Conservation (phyloP, 1,140 invertebrate genomes). For the Lepidotrigona ventralis region DNA sequence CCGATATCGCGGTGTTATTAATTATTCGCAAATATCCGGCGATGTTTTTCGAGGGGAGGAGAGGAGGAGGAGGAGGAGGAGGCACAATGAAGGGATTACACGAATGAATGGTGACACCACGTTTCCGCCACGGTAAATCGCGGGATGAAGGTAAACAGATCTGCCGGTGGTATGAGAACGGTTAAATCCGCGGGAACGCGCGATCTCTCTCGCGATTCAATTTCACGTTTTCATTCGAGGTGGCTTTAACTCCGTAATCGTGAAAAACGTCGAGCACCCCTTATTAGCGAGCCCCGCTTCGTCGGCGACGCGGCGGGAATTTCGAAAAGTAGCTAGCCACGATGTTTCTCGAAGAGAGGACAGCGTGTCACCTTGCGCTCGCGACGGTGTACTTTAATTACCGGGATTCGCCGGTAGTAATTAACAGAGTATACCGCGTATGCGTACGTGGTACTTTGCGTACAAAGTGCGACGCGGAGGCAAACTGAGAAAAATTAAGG, state of each 20-base stretch:
- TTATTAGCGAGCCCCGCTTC: background rate
- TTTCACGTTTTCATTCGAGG: slow-evolving; percentile 14
- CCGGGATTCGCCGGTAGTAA: too few species aligned
- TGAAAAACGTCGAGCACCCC: background rate
- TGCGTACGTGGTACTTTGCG: too few species aligned
- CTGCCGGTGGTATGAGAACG: background rate
- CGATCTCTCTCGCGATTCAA: background rate
- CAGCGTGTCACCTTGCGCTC: background rate
- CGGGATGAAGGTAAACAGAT: slow-evolving; percentile 3
- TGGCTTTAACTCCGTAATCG: background rate
- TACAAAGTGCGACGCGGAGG: too few species aligned
- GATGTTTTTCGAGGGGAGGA: background rate
- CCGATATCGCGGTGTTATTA: background rate
- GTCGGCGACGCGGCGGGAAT: background rate
- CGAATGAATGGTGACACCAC: background rate
- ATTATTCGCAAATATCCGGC: background rate
- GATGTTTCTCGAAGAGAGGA: background rate
- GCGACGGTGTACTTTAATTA: background rate
- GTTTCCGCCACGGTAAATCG: background rate
- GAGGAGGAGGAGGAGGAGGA: too few species aligned
- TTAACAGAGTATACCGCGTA: too few species aligned
- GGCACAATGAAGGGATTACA: too few species aligned
- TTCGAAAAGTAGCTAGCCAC: background rate
- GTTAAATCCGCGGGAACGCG: background rate
- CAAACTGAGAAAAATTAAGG: too few species aligned